Evolutionary conservation across 2,113 vertebrate genomes (phyloP).

Genomic region (Macrotis lagotis): DNA sequence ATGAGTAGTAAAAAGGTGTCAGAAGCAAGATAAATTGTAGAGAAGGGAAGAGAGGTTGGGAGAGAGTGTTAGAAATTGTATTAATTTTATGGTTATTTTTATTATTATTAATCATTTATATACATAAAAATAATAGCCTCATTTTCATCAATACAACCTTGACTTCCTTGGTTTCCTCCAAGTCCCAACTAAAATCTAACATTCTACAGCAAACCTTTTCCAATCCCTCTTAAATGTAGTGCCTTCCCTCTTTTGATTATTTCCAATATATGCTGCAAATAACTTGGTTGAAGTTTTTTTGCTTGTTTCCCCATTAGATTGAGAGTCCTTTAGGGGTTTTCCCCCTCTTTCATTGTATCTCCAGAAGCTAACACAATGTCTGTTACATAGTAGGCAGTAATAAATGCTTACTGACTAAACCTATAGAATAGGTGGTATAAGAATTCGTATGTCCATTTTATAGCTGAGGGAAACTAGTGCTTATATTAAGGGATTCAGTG

Average conservation of each 20-base stretch:
- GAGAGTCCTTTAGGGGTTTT: neutral
- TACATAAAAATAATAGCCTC: neutral
- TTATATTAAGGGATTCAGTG: neutral
- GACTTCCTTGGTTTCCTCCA: neutral
- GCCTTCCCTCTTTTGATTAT: neutral
- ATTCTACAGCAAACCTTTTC: neutral
- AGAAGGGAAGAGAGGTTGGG: neutral
- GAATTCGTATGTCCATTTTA: neutral
- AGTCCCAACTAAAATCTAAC: neutral
- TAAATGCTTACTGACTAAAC: neutral
- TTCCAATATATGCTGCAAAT: neutral
- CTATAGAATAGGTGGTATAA: neutral
- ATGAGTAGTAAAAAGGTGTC: neutral
- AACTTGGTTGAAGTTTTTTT: neutral
- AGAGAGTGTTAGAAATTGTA: neutral
- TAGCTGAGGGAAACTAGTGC: neutral
- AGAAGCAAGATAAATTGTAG: neutral
- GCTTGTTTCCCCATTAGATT: neutral
- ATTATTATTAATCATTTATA: neutral
- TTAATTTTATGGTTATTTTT: neutral
- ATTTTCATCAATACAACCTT: neutral
- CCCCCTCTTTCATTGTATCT: neutral
- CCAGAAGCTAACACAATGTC: neutral
- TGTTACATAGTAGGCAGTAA: neutral
- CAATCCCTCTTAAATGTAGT: neutral